These are phyloP conservation scores for Odocoileus virginianus DNA, from an alignment of 2,113 vertebrate genomes.

Conservation along the genomic window DNA sequence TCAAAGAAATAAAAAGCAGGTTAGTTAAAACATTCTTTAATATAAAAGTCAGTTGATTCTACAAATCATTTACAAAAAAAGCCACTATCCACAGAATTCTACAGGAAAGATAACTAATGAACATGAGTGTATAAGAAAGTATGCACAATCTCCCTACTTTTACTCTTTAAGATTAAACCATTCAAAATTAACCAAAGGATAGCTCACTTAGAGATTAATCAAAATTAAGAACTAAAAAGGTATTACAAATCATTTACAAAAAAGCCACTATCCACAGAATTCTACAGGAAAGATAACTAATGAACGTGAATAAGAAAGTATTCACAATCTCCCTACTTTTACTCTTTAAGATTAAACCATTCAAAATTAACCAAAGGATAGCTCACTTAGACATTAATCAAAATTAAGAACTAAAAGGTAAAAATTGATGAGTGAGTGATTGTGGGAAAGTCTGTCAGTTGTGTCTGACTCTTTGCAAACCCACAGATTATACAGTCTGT, in stretches of 20 bases:
- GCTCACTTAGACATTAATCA: not conserved
- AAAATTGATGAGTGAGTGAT: not conserved
- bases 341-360: not conserved
- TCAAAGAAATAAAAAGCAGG: not conserved
- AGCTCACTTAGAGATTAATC: not conserved
- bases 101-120: not conserved
- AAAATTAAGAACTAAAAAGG: not conserved
- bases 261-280: not conserved
- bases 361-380: not conserved
- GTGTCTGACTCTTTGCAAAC: not conserved
- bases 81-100: not conserved
- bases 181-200: not conserved
- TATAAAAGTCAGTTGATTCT: not conserved
- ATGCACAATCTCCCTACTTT: not conserved
- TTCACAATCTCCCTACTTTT: not conserved
- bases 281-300: not conserved
- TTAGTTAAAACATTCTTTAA: not conserved
- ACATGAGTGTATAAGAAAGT: not conserved
- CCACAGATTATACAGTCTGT: not conserved
- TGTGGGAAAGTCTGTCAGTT: not conserved
- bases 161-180: not conserved
- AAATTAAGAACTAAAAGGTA: not conserved
- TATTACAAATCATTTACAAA: not conserved
- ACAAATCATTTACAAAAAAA: not conserved
- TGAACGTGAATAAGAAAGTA: not conserved